A percentile compares a stretch with the other conserved stretches of the same genome.
phyloP scores from a whole-genome alignment of 2,888 invertebrate species.

The Lithodes maja region DNA sequence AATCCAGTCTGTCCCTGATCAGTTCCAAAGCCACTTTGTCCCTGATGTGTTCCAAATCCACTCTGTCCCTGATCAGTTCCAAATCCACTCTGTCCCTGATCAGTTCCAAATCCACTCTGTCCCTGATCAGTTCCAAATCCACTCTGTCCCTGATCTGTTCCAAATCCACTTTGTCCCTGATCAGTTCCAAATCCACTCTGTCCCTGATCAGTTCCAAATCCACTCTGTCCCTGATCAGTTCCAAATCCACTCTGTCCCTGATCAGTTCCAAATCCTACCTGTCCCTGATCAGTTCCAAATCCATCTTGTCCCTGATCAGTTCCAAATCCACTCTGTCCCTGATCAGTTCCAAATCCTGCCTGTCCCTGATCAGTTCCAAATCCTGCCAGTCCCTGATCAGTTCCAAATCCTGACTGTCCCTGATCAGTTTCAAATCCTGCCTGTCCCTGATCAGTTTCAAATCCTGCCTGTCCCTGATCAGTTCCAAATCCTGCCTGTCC shows the following conservation, averaged over 20 bases:
- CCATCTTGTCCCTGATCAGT: background rate
- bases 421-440: conserved; percentile 21
- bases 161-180: background rate
- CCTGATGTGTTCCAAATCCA: background rate
- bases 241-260: no score
- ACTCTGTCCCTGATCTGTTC: background rate
- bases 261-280: no score
- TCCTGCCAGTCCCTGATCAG: conserved; percentile 28
- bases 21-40: background rate
- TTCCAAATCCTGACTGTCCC: conserved; percentile 26
- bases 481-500: background rate
- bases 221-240: no score
- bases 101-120: background rate
- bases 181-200: background rate
- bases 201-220: no score
- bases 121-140: conserved; percentile 6
- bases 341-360: background rate
- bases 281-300: no score
- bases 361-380: conserved; percentile 19
- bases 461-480: conserved; percentile 26
- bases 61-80: background rate
- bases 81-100: background rate
- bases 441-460: conserved; percentile 1
- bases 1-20: background rate
- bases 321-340: background rate